These are phyloP conservation scores for Sipha maydis DNA, from an alignment of 2,888 invertebrate genomes.

Conservation along the genomic window DNA sequence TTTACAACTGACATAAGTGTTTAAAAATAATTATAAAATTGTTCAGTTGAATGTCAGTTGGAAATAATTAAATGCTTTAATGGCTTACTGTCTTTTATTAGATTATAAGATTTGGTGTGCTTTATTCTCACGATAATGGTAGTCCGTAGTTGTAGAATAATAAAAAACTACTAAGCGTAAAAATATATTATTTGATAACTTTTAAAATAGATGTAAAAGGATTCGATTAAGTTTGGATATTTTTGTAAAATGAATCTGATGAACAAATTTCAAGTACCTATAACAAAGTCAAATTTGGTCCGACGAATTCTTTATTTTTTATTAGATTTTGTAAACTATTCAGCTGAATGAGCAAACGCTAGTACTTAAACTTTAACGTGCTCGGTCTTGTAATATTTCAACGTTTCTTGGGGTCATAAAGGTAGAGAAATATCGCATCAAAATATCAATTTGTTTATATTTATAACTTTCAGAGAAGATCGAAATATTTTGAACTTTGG, in stretches of 20 bases:
- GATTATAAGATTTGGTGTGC: not conserved
- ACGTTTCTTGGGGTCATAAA: not conserved
- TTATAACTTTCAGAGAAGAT: slow-evolving; percentile 28
- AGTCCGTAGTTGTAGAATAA: too few species aligned
- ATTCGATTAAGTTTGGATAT: not conserved
- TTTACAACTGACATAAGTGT: too few species aligned
- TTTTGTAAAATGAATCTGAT: not conserved
- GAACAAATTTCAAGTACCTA: not conserved
- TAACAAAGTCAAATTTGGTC: not conserved
- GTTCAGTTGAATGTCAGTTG: not conserved
- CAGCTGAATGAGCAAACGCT: not conserved
- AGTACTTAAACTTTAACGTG: slow-evolving; percentile 25
- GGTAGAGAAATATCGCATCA: slow-evolving; percentile 3
- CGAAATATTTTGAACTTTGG: slow-evolving; percentile 39
- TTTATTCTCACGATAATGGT: not conserved
- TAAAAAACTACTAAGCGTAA: too few species aligned
- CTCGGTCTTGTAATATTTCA: slow-evolving; percentile 6
- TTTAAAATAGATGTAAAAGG: not conserved
- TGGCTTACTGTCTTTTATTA: not conserved
- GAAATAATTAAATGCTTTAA: not conserved
- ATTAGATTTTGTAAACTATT: slow-evolving; percentile 21
- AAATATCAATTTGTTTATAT: slow-evolving; percentile 17
- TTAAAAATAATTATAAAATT: too few species aligned
- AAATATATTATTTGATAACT: not conserved
- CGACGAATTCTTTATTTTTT: slow-evolving; percentile 17